A percentile compares a stretch with the other conserved stretches of the same genome.
These are phyloP conservation scores for Octodon degus DNA, from an alignment of 2,113 vertebrate genomes.

Conservation along the genomic window DNA sequence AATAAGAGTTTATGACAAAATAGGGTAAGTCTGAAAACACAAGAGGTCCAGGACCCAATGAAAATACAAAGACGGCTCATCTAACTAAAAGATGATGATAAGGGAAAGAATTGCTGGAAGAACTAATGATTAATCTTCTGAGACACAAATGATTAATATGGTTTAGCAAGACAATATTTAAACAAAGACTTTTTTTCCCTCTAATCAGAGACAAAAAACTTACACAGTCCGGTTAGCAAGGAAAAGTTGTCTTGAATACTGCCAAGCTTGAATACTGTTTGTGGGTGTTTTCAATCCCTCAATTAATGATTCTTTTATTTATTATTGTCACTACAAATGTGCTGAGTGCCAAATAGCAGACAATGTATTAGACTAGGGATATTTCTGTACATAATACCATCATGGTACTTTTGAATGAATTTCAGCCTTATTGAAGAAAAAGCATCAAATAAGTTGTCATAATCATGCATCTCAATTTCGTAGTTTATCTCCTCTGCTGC, in stretches of 20 bases:
- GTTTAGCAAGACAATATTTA: neutral
- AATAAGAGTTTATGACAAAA: neutral
- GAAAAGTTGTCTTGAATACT: neutral
- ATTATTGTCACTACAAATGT: neutral
- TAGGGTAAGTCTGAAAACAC: neutral
- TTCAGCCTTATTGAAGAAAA: neutral
- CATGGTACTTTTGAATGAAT: neutral
- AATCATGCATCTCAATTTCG: neutral
- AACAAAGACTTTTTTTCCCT: neutral
- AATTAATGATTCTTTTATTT: neutral
- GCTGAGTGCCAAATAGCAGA: neutral
- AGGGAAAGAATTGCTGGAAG: neutral
- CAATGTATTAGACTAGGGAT: neutral
- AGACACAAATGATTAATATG: neutral
- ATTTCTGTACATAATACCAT: neutral
- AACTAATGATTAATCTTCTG: conserved; percentile 1
- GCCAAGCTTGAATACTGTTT: neutral
- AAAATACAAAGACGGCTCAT: neutral
- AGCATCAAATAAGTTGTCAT: neutral
- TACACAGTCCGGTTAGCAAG: neutral
- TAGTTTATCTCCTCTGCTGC: neutral
- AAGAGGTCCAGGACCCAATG: neutral
- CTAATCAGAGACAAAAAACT: neutral
- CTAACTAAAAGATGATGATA: neutral
- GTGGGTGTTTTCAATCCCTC: neutral